phyloP scores from a whole-genome alignment of 92 coral and sea anemone species.

The Actinernus sp. region DNA sequence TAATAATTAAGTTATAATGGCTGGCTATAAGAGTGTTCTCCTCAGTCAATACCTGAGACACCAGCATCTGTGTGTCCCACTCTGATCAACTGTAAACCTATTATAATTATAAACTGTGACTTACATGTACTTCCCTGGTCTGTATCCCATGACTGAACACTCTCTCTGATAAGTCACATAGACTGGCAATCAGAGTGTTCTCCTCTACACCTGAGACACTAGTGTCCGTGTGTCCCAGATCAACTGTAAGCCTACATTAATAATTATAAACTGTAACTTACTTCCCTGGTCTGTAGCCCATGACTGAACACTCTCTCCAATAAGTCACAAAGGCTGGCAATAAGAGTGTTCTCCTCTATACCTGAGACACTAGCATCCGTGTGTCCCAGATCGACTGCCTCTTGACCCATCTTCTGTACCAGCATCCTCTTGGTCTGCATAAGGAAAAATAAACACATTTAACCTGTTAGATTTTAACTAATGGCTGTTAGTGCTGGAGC shows the following conservation, averaged over 20 bases:
- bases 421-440: conserved; percentile 88
- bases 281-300: conserved; percentile 89
- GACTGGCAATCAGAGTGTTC: conserved; percentile 95
- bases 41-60: conserved; percentile 96
- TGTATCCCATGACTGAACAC: conserved; percentile 96
- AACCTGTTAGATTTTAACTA: too few relatives aligned
- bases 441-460: not conserved
- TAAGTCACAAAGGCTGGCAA: conserved; percentile 97
- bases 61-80: too few relatives aligned
- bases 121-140: conserved; percentile 91
- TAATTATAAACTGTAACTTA: too few relatives aligned
- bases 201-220: conserved; percentile 98
- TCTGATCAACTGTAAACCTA: too few relatives aligned
- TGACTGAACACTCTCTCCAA: conserved; percentile 97
- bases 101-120: too few relatives aligned
- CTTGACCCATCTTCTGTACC: conserved; percentile 99
- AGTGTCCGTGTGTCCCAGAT: conserved; percentile 97
- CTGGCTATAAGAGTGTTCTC: conserved; percentile 98
- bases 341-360: conserved; percentile 94
- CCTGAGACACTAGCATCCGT: conserved; percentile 98
- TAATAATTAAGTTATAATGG: conserved; percentile 90
- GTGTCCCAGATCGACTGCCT: conserved; percentile 97
- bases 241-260: too few relatives aligned
- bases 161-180: conserved; percentile 95
- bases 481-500: too few relatives aligned